Percentiles rank a stretch among this genome's conserved stretches.
These are phyloP conservation scores for Trogon surrucura DNA, from an alignment of 2,113 vertebrate genomes.

Conservation along the genomic window DNA sequence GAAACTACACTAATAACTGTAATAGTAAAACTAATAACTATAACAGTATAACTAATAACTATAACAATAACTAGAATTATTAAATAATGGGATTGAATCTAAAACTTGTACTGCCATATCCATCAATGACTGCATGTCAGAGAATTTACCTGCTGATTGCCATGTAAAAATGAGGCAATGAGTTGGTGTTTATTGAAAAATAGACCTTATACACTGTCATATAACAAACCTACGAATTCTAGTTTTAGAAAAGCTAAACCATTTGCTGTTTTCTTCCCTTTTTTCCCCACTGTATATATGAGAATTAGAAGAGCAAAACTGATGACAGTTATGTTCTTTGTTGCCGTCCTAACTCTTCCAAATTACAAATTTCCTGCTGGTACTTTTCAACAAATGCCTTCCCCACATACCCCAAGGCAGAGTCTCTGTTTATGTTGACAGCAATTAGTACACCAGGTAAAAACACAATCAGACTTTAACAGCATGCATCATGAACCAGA, in stretches of 20 bases:
- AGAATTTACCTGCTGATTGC: not conserved
- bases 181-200: not conserved
- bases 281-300: too few relatives aligned
- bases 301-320: not conserved
- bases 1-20: not conserved
- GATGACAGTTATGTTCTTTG: not conserved
- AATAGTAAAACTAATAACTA: too few relatives aligned
- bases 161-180: not conserved
- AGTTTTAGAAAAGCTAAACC: not conserved
- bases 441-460: not conserved
- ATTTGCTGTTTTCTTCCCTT: not conserved
- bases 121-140: not conserved
- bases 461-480: not conserved
- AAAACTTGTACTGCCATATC: not conserved
- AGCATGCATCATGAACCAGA: not conserved
- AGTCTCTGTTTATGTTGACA: not conserved
- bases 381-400: not conserved
- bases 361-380: not conserved
- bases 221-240: not conserved
- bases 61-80: too few relatives aligned
- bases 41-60: too few relatives aligned
- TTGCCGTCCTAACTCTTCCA: not conserved
- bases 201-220: not conserved
- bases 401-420: not conserved
- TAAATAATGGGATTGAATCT: not conserved